phyloP scores from a whole-genome alignment of 2,888 invertebrate species.

The Ditylenchus weischeri region DNA sequence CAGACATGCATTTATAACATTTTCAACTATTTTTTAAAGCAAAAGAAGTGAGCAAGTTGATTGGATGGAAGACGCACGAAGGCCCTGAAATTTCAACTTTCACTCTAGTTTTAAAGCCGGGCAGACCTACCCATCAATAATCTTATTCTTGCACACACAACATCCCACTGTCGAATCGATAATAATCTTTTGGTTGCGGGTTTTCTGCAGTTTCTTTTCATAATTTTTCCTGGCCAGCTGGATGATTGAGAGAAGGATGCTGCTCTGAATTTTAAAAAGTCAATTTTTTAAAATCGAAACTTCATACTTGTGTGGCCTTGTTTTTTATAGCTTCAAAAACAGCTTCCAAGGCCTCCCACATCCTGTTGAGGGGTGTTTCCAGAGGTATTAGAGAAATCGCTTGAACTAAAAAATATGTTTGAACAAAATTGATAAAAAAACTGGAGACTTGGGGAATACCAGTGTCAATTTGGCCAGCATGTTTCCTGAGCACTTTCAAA shows the following conservation, averaged over 20 bases:
- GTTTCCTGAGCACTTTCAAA: constrained; percentile 75
- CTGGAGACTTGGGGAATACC: constrained; percentile 56
- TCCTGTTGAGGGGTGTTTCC: constrained; percentile 72
- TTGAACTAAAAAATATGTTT: constrained; percentile 46
- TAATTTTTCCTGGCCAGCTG: constrained; percentile 69
- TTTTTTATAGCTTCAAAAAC: constrained; percentile 78
- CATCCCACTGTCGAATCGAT: constrained; percentile 85
- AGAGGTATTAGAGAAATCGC: constrained; percentile 78
- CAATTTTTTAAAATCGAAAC: background rate
- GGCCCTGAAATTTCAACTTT: constrained; percentile 68
- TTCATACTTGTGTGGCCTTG: constrained; percentile 28
- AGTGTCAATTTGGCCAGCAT: constrained; percentile 80
- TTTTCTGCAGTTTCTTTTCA: constrained; percentile 69
- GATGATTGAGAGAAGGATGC: constrained; percentile 33
- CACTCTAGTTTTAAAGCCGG: too few relatives aligned
- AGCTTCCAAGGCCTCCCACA: constrained; percentile 67
- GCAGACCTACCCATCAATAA: constrained; percentile 74
- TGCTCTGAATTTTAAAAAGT: constrained; percentile 34
- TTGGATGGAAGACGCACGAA: constrained; percentile 87
- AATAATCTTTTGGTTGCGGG: constrained; percentile 77
- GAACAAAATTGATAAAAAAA: background rate
- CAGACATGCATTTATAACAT: too few relatives aligned
- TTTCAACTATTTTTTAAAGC: constrained; percentile 60
- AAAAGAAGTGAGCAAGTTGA: constrained; percentile 86
- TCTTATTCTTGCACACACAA: constrained; percentile 85